Base-by-base conservation (phyloP, 2,888 invertebrate genomes). In the Lucinisca nassula region DNA sequence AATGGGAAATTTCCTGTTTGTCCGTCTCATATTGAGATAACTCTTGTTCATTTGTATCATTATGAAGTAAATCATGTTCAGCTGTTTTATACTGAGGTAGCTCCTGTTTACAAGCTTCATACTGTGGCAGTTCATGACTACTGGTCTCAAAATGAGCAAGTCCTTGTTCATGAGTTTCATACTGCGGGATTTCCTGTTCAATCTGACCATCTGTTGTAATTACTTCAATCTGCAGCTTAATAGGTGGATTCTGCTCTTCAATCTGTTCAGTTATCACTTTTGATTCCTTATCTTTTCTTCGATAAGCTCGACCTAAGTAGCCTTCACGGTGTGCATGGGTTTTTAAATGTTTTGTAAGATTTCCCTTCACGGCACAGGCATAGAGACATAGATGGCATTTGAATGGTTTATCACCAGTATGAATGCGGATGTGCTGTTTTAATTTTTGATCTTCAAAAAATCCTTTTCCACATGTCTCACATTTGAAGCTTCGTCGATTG, bases 361-460 rank as follows among this genome's bases (percentile, higher is more conserved):
- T 67, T 67, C 67, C 67, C 17, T 67, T 67, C 32, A 67, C 67
- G 12, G 67, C 67, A 67, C 67, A 67, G 6, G 32, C 35, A 67
- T 67, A 67, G 6, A 35, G 1, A 67, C 67, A 67, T 21, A 67
- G 21, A 17, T 67, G 21, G 17, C 67, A 67, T 17, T 67, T 67
- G 17, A 67, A 67, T 17, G 67, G 67, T 17, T 67, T 67, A 2
- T n/a, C 67, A 67, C 67, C 67, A 30, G 67, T 67, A 21, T 67
- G 67, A 35, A 67, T 67, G 3, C 67, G 32, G 17, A 32, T 14
- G 35, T 67, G 67, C 17, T 67, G 67, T 30, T 67, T 67, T 30
- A 67, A 35, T 67, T 67, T 67, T 21, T 67, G 67, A 35, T 67
- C 67, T 35, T 67, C 67, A 35, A 67, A 67, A 24, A 67, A 67